These are phyloP conservation scores for Hermodice carunculata DNA, from an alignment of 2,888 invertebrate species.

Conservation along the genomic window DNA sequence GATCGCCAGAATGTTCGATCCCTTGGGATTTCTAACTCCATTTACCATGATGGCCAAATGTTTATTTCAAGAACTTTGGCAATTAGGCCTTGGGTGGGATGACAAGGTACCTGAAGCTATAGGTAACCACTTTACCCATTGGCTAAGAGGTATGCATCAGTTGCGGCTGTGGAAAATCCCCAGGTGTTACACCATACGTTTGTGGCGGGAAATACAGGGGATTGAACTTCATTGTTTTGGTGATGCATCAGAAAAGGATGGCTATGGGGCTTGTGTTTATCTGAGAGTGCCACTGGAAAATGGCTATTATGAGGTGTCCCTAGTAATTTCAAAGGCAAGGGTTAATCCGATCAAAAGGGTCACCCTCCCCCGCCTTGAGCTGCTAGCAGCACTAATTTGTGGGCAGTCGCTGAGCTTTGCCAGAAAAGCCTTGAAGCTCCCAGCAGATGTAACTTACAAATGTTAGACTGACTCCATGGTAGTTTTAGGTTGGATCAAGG, in stretches of 20 bases:
- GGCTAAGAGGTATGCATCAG: slow-evolving; percentile 4
- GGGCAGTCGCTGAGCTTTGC: slow-evolving; percentile 29
- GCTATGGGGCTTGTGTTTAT: slow-evolving; percentile 42
- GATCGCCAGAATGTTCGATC: slow-evolving; percentile 41
- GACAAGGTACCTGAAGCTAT: slow-evolving; percentile 6
- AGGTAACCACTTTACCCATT: not conserved
- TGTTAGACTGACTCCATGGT: slow-evolving; percentile 35
- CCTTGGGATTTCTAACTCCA: slow-evolving; percentile 36
- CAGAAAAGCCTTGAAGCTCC: slow-evolving; percentile 33
- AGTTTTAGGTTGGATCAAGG: not conserved
- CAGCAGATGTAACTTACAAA: slow-evolving; percentile 20
- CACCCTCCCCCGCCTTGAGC: slow-evolving; percentile 41
- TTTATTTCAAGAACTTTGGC: slow-evolving; percentile 49
- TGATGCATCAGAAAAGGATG: slow-evolving; percentile 44
- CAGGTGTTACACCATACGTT: not conserved
- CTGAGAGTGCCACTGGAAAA: not conserved
- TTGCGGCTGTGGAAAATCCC: not conserved
- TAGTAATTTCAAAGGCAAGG: slow-evolving; percentile 32
- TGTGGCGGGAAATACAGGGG: not conserved
- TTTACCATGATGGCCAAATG: slow-evolving; percentile 37
- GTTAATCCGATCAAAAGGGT: slow-evolving; percentile 42
- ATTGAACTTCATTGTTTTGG: too few species aligned
- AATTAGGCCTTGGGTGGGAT: slow-evolving; percentile 43
- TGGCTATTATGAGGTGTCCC: not conserved
- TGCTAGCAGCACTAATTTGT: slow-evolving; percentile 26